phyloP scores from a whole-genome alignment of 2,888 invertebrate species.

The Eupithecia subumbrata region DNA sequence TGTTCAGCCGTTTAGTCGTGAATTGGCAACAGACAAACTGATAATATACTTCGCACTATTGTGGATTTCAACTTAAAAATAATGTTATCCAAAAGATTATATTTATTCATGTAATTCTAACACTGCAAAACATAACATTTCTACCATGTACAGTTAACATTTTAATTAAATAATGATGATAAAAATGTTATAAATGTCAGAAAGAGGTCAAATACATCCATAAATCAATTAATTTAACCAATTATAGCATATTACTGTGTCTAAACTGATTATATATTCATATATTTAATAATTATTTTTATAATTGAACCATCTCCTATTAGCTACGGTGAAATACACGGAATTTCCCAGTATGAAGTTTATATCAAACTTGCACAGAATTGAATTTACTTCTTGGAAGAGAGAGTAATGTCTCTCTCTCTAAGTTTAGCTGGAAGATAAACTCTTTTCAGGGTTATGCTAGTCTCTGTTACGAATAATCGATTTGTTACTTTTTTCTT shows the following conservation, averaged over 20 bases:
- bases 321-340: neutral
- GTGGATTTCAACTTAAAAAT: neutral
- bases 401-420: neutral
- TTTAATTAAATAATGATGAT: slow-evolving; percentile 25
- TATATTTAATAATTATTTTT: slow-evolving; percentile 38
- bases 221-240: slow-evolving; percentile 40
- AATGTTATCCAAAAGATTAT: neutral
- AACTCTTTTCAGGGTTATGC: too few relatives aligned
- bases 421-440: too few relatives aligned
- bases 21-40: neutral
- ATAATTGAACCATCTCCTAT: slow-evolving; percentile 35
- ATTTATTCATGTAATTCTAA: neutral
- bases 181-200: slow-evolving; percentile 33
- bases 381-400: neutral
- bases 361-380: neutral
- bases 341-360: neutral
- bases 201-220: slow-evolving; percentile 6
- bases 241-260: slow-evolving; percentile 33
- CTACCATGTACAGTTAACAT: neutral
- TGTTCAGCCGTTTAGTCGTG: neutral
- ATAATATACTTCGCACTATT: neutral
- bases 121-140: neutral
- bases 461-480: too few relatives aligned
- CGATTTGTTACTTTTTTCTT: too few relatives aligned
- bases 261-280: slow-evolving; percentile 33